Base-by-base conservation (phyloP, 2,797 vertebrate genomes). In the Podarcis siculus region DNA sequence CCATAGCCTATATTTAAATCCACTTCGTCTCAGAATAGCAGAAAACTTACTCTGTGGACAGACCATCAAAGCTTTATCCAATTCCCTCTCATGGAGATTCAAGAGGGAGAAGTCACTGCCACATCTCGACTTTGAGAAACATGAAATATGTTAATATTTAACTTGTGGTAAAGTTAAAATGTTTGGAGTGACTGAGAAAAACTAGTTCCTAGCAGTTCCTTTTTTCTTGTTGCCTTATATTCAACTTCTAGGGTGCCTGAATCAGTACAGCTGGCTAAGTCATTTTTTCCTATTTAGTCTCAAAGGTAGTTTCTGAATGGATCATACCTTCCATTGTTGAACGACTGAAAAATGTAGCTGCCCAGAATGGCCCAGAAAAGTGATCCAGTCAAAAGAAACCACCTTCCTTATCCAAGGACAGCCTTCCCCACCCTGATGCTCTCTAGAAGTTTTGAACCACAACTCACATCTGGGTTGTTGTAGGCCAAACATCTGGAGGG, bases 41-140 rank as follows among this genome's bases (percentile, higher is more conserved):
- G 92, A 82, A 69, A 89, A 79, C 66, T 76, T 75, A 45, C 81
- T 94, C 88, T 90, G 85, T 45, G 87, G 72, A 89, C 90, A 89
- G 89, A 88, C 91, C 83, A 42, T 66, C 12, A 85, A 81, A 23
- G 79, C 90, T 90, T 84, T 58, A 86, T 87, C 67, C 83, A 8
- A 84, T 89, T 89, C 85, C 72, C 1, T 15, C 13, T 64, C 17
- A 64, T 23, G 5, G 71, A 73, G 15, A 73, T 64, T 23, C 1
- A 15, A 71, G 30, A 71, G 67, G n/a, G 71, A 17, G 69, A 71
- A 5, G 25, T 37, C 77, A 79, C 27, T 15, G 91, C 91, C 87
- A 87, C 86, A 94, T 85, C 86, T 66, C 82, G 58, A 67, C 58
- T 30, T 71, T 69, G 91, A 91, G 58, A 67, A 90, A 88, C 45